Conservation (phyloP, 2,888 invertebrate genomes). For the Agrochola lychnidis region DNA sequence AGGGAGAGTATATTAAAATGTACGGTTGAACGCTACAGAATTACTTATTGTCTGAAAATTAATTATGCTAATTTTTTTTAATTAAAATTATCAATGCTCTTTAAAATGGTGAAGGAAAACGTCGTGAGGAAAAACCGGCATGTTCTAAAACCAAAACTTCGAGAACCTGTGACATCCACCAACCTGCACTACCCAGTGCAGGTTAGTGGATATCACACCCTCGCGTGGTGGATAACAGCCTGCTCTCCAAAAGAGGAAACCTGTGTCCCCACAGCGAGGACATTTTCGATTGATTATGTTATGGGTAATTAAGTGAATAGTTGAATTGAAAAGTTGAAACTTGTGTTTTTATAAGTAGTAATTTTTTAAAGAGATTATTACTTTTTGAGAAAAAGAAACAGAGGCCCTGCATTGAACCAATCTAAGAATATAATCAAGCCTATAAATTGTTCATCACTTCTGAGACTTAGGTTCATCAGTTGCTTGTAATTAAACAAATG, state of each 20-base stretch:
- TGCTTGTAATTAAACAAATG: constrained; percentile 53
- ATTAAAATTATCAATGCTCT: neutral
- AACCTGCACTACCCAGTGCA: too few relatives aligned
- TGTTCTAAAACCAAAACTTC: too few relatives aligned
- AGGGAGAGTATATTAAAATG: neutral
- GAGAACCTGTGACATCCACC: too few relatives aligned
- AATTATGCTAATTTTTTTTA: neutral
- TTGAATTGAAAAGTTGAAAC: neutral
- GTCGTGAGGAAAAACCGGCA: neutral
- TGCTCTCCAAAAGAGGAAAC: neutral
- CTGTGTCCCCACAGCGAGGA: neutral
- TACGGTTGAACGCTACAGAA: neutral
- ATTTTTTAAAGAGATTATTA: neutral
- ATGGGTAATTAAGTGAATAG: neutral
- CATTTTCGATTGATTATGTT: neutral
- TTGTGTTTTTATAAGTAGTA: neutral
- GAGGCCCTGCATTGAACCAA: neutral
- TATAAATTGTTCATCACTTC: neutral
- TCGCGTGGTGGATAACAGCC: neutral
- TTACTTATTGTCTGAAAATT: too few relatives aligned
- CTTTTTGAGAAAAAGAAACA: neutral
- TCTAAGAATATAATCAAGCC: neutral
- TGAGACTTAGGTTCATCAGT: neutral
- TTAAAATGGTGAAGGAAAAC: neutral
- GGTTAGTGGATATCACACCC: too few relatives aligned